Evolutionary conservation across 2,797 vertebrate genomes (phyloP).

Genomic region (Characodon lateralis): DNA sequence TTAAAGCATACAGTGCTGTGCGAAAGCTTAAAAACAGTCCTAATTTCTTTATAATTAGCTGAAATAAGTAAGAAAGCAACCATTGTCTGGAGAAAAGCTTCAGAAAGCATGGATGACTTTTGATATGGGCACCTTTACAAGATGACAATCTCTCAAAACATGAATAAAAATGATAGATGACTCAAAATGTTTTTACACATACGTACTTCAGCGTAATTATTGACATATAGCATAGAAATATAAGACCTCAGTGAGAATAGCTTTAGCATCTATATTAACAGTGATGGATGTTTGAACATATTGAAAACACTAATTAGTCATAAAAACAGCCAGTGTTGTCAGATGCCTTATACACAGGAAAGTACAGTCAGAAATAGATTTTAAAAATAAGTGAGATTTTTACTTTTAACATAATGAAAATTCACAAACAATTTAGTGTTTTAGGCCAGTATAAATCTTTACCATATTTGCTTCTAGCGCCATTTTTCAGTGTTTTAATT

Average conservation of each 20-base stretch:
- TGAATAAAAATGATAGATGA: too few relatives aligned
- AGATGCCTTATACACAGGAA: background rate
- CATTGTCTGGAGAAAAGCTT: background rate
- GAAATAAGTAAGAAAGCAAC: background rate
- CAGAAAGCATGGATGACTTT: background rate
- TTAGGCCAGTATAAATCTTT: background rate
- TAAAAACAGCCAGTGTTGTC: background rate
- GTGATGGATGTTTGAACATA: background rate
- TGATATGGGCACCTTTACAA: background rate
- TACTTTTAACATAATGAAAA: background rate
- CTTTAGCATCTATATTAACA: constrained; percentile 19
- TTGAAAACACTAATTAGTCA: background rate
- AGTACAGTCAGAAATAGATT: background rate
- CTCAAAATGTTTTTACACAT: background rate
- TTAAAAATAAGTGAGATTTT: background rate
- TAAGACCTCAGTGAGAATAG: background rate
- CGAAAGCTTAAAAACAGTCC: background rate
- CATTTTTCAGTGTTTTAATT: background rate
- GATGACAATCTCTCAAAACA: background rate
- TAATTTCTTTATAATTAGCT: background rate
- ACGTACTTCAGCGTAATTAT: background rate
- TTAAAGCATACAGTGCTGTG: too few relatives aligned
- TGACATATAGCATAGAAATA: background rate
- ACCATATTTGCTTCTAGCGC: background rate
- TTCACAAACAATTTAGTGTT: background rate